Evolutionary conservation across 2,888 invertebrate species (phyloP).

Genomic region (Tolmerus cingulatus): DNA sequence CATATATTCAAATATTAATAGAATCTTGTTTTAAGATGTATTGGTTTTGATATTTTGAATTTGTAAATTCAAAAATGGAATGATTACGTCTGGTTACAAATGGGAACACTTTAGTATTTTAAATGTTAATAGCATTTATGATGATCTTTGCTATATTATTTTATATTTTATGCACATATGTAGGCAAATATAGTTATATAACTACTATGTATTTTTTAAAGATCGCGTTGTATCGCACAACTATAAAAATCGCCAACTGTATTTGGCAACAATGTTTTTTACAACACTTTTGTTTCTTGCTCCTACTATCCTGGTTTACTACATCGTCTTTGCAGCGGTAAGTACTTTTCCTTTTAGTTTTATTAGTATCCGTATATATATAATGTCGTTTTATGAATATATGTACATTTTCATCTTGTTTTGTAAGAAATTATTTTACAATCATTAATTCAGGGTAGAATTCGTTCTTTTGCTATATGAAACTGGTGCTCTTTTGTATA

Average conservation of each 20-base stretch:
- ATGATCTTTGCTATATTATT: background rate
- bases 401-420: background rate
- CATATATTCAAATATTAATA: too few relatives aligned
- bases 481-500: too few relatives aligned
- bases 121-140: too few relatives aligned
- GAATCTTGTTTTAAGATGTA: too few relatives aligned
- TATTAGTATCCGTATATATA: background rate
- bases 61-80: too few relatives aligned
- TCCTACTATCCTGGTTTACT: constrained; percentile 62
- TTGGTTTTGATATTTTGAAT: too few relatives aligned
- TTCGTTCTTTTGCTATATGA: too few relatives aligned
- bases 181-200: background rate
- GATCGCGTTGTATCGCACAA: constrained; percentile 61
- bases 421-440: background rate
- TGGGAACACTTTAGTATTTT: too few relatives aligned
- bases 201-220: constrained; percentile 51
- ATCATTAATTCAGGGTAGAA: too few relatives aligned
- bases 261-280: constrained; percentile 62
- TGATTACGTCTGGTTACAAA: too few relatives aligned
- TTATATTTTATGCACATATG: background rate
- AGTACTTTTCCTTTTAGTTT: constrained; percentile 47
- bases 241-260: constrained; percentile 62
- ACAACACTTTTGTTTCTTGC: constrained; percentile 60
- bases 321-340: constrained; percentile 61
- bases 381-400: background rate